Base-by-base conservation (phyloP, 1,140 invertebrate species). In the Epicauta chinensis region DNA sequence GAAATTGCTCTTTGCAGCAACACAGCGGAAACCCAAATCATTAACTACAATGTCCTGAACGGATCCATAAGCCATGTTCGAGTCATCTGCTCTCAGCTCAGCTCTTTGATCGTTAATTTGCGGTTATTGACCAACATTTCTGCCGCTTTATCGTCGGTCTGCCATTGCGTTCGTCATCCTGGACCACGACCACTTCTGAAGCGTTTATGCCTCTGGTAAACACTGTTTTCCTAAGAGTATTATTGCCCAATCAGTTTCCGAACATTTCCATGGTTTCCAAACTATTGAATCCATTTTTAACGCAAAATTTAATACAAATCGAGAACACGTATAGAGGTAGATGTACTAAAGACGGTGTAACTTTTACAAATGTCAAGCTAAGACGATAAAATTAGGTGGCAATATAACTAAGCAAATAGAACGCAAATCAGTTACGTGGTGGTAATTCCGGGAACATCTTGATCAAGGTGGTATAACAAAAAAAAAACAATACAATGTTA, bases 71-170 rank as follows among this genome's bases (percentile, higher is more conserved):
- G 47, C 37, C 2, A 50, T 50, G 16, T 30, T 17, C 38, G 43
- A 42, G 37, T 50, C 16, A n/a, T n/a, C n/a, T n/a, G n/a, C n/a
- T n/a, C 36, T 30, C 47, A n/a, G 47, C 16, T 17, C n/a, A 50
- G 2, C 47, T 50, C 36, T 41, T 23, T 50, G 23, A 50, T 50
- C 6, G 36, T 41, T 12, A 50, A 50, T 50, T 50, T 50, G 44
- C 44, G 44, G 44, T 47, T 47, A 13, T 47, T 16, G 47, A 30
- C 47, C 47, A 41, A 23, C 47, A 50, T 50, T 50, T 50, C 47
- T 41, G 5, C 43, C 3, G 43, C 23, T 50, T 42, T 50, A 41
- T n/a, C n/a, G n/a, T n/a, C n/a, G n/a, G n/a, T n/a, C n/a, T n/a
- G n/a, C n/a, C n/a, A n/a, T n/a, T n/a, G n/a, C n/a, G n/a, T n/a